A percentile compares a stretch with the other conserved stretches of the same genome.
These are phyloP conservation scores for Spisula subtruncata DNA, from an alignment of 2,888 invertebrate species.

Conservation along the genomic window DNA sequence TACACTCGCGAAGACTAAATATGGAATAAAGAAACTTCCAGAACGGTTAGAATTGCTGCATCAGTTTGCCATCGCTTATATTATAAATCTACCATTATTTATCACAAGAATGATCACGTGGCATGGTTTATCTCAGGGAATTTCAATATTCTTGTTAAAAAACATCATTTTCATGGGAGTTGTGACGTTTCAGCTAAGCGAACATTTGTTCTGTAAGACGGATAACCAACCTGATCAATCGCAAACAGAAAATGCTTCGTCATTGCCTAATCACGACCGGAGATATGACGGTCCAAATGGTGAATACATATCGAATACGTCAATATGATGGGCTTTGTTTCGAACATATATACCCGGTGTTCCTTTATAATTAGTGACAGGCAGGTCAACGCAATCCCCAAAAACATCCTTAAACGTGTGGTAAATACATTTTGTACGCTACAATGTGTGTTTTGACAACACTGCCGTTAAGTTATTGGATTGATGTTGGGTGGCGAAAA, in stretches of 20 bases:
- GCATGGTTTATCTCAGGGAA: slow-evolving; percentile 88
- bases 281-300: slow-evolving; percentile 6
- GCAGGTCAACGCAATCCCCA: no score
- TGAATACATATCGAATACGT: not conserved
- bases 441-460: no score
- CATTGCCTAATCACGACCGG: not conserved
- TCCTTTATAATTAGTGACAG: no score
- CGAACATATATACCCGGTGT: no score
- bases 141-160: slow-evolving; percentile 90
- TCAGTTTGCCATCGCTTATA: slow-evolving; percentile 88
- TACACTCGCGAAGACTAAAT: slow-evolving; percentile 89
- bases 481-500: no score
- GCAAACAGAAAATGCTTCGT: not conserved
- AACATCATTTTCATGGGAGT: slow-evolving; percentile 89
- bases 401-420: no score
- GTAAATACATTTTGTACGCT: no score
- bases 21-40: slow-evolving; percentile 84
- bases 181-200: slow-evolving; percentile 84
- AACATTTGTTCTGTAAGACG: slow-evolving; percentile 79
- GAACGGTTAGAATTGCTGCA: slow-evolving; percentile 85
- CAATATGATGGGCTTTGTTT: not conserved
- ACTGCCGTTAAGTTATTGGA: no score
- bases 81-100: slow-evolving; percentile 89
- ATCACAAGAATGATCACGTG: slow-evolving; percentile 89
- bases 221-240: not conserved